Conservation (phyloP, 92 coral and sea anemone genomes). For the Muricea muricata region DNA sequence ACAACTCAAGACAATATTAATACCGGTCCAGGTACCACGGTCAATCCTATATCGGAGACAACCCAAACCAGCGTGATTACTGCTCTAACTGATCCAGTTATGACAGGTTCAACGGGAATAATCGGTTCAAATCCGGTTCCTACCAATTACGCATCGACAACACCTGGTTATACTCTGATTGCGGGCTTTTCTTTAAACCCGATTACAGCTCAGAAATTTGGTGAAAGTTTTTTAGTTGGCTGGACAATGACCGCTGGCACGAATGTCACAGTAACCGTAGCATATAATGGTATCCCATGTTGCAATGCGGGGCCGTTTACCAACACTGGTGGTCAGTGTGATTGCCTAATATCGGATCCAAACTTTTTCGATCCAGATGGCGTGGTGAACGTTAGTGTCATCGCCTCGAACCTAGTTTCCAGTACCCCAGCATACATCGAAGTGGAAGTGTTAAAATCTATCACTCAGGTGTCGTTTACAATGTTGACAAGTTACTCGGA, state of each 20-base stretch:
- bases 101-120: background rate
- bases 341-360: slow-evolving; percentile 12
- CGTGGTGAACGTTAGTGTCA: slow-evolving; percentile 57
- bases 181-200: slow-evolving; percentile 31
- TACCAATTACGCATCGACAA: background rate
- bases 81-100: background rate
- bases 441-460: slow-evolving; percentile 65
- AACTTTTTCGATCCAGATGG: slow-evolving; percentile 46
- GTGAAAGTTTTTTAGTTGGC: slow-evolving; percentile 25
- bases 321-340: background rate
- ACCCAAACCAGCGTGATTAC: background rate
- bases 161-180: slow-evolving; percentile 36
- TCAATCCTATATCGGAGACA: background rate
- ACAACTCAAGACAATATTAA: too few relatives aligned
- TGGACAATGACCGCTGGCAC: slow-evolving; percentile 83
- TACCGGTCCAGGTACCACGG: background rate
- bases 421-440: slow-evolving; percentile 17
- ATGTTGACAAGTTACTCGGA: slow-evolving; percentile 65
- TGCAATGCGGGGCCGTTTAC: background rate
- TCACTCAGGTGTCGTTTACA: slow-evolving; percentile 49
- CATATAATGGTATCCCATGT: slow-evolving; percentile 26
- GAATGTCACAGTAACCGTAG: slow-evolving; percentile 70
- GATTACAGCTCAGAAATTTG: slow-evolving; percentile 59
- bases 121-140: background rate
- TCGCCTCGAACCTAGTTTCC: slow-evolving; percentile 73